A percentile compares a stretch with the other conserved stretches of the same genome.
Evolutionary conservation across 2,888 invertebrate species (phyloP).

Genomic region (Torymus tubicola): DNA sequence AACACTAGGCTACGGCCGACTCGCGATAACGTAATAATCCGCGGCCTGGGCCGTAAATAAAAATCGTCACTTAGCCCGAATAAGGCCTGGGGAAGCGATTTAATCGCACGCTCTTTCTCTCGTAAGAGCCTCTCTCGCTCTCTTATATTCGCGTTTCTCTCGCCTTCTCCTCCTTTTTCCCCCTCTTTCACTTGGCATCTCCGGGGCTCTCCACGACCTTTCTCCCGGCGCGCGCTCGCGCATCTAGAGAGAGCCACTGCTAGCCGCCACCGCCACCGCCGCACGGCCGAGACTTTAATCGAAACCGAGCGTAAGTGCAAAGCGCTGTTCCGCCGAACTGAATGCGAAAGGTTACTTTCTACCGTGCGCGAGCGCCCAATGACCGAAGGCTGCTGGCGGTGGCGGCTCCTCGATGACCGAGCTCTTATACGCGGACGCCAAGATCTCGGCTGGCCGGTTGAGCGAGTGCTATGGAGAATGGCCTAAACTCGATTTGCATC

Average conservation of each 20-base stretch:
- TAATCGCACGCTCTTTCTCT: constrained; percentile 29
- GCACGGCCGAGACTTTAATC: constrained; percentile 65
- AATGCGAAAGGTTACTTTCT: constrained; percentile 68
- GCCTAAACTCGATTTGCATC: constrained; percentile 60
- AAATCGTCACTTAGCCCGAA: constrained; percentile 39
- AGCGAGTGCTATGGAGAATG: no score
- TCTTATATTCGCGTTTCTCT: background rate
- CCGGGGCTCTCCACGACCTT: no score
- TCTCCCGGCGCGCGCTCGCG: no score
- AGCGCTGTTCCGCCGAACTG: constrained; percentile 68
- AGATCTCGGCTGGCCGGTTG: no score
- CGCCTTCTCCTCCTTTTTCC: background rate
- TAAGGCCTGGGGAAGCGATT: constrained; percentile 39
- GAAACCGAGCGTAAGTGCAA: constrained; percentile 70
- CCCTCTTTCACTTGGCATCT: background rate
- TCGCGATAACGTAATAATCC: constrained; percentile 38
- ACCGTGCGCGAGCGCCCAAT: constrained; percentile 44
- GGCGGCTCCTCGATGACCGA: constrained; percentile 37
- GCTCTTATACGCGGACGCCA: background rate
- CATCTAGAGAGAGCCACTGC: background rate
- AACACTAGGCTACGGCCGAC: background rate
- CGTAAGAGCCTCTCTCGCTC: background rate
- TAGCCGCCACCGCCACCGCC: background rate
- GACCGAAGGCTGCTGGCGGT: constrained; percentile 49
- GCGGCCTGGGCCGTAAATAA: constrained; percentile 24